Evolutionary conservation across 1,140 invertebrate species (phyloP).

Genomic region (Drosophila insularis): DNA sequence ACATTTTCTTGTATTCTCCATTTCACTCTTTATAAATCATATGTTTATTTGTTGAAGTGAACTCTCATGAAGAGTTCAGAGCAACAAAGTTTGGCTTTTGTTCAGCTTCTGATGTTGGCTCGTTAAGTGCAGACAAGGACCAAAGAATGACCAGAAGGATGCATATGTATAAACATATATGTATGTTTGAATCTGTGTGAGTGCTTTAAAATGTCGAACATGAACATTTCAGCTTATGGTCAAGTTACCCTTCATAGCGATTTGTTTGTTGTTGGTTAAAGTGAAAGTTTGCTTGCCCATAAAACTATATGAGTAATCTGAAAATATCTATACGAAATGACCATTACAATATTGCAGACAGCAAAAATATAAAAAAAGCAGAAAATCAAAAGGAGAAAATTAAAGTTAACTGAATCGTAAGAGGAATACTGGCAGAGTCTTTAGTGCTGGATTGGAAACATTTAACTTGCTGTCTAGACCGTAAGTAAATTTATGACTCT

Average conservation of each 20-base stretch:
- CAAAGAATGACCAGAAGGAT: slow-evolving; percentile 49
- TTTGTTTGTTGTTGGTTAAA: slow-evolving; percentile 40
- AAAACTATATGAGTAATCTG: slow-evolving; percentile 51
- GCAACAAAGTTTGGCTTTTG: slow-evolving; percentile 25
- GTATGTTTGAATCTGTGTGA: slow-evolving; percentile 9
- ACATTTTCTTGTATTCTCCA: not conserved
- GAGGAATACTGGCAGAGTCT: slow-evolving; percentile 4
- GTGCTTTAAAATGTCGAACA: slow-evolving; percentile 54
- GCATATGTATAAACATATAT: slow-evolving; percentile 46
- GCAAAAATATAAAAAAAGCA: not conserved
- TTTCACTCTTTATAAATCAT: not conserved
- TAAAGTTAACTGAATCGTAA: slow-evolving; percentile 7
- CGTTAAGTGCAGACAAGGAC: slow-evolving; percentile 63
- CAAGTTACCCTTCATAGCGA: slow-evolving; percentile 30
- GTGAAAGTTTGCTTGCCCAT: slow-evolving; percentile 48
- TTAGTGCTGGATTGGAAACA: slow-evolving; percentile 34
- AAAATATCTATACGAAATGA: slow-evolving; percentile 53
- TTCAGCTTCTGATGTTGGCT: slow-evolving; percentile 39
- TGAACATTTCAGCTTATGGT: slow-evolving; percentile 36
- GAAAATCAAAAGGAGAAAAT: not conserved
- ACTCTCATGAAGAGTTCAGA: slow-evolving; percentile 39
- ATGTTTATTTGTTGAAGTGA: slow-evolving; percentile 14
- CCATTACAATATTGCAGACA: slow-evolving; percentile 45
- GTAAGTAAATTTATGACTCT: slow-evolving; percentile 57
- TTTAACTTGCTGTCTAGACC: slow-evolving; percentile 59